phyloP scores from a whole-genome alignment of 2,113 vertebrate species.

The Callospermophilus lateralis region DNA sequence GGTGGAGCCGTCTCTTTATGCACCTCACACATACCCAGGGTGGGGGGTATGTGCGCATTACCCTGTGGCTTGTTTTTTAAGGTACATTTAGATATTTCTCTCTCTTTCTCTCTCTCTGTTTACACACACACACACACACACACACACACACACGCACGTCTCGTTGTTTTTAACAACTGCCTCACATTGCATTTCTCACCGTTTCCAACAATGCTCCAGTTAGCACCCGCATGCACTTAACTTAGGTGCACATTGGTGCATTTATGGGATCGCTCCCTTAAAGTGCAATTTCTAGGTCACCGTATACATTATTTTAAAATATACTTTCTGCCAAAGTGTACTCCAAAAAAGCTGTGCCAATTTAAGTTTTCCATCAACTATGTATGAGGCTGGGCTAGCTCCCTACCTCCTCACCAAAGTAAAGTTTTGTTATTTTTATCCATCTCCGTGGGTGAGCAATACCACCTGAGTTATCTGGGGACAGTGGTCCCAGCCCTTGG shows the following conservation, averaged over 20 bases:
- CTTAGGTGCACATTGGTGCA: neutral
- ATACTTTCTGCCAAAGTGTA: conserved; percentile 41
- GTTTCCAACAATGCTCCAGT: neutral
- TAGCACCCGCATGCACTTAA: neutral
- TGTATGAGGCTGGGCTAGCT: neutral
- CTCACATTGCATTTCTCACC: neutral
- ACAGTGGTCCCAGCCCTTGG: neutral
- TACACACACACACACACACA: neutral
- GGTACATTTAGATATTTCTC: neutral
- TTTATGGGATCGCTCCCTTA: neutral
- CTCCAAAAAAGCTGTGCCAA: neutral
- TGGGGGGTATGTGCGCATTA: neutral
- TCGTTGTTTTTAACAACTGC: neutral
- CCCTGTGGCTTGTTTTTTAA: neutral
- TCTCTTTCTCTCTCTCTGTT: neutral
- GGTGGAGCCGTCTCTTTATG: neutral
- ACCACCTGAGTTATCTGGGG: neutral
- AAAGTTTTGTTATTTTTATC: conserved; percentile 52
- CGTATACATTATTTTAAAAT: conserved; percentile 47
- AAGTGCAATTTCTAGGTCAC: conserved; percentile 61
- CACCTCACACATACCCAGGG: neutral
- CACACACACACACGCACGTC: too few relatives aligned
- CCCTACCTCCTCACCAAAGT: conserved; percentile 26
- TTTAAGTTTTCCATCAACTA: conserved; percentile 3
- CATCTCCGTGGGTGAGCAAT: neutral